Evolutionary conservation across 2,888 invertebrate genomes (phyloP).

Genomic region (Drosophila borborema): DNA sequence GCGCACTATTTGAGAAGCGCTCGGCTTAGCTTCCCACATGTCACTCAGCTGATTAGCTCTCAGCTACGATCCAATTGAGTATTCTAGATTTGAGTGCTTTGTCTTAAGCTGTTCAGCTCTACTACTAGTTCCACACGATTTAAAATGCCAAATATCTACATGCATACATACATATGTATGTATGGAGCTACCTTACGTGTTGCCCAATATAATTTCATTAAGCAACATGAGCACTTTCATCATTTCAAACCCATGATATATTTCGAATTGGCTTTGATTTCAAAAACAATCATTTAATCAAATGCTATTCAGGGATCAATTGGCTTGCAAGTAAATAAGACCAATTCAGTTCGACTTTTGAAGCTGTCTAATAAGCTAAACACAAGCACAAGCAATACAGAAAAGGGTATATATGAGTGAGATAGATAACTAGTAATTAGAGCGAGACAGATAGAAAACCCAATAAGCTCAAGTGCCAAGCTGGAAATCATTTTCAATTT

Average conservation of each 20-base stretch:
- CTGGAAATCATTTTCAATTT: slow-evolving; percentile 64
- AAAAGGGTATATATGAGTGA: neutral
- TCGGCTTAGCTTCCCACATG: neutral
- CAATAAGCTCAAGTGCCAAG: slow-evolving; percentile 16
- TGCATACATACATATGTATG: neutral
- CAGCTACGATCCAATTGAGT: neutral
- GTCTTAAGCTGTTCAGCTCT: too few relatives aligned
- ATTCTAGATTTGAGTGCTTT: neutral
- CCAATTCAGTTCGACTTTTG: neutral
- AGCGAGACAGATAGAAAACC: slow-evolving; percentile 8
- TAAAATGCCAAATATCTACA: neutral
- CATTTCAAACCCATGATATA: neutral
- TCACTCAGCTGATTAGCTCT: neutral
- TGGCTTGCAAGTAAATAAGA: neutral
- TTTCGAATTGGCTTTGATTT: neutral
- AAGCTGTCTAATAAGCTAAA: neutral
- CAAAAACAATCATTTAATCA: slow-evolving; percentile 2
- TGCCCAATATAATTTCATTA: neutral
- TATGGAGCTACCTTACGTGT: neutral
- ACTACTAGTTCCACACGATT: too few relatives aligned
- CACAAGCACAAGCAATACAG: neutral
- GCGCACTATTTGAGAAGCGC: neutral
- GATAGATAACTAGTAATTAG: slow-evolving; percentile 17
- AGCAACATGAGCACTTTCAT: neutral
- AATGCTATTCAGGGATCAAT: slow-evolving; percentile 2